Conservation (phyloP, 2,797 vertebrate species). For the Pseudopleuronectes americanus region DNA sequence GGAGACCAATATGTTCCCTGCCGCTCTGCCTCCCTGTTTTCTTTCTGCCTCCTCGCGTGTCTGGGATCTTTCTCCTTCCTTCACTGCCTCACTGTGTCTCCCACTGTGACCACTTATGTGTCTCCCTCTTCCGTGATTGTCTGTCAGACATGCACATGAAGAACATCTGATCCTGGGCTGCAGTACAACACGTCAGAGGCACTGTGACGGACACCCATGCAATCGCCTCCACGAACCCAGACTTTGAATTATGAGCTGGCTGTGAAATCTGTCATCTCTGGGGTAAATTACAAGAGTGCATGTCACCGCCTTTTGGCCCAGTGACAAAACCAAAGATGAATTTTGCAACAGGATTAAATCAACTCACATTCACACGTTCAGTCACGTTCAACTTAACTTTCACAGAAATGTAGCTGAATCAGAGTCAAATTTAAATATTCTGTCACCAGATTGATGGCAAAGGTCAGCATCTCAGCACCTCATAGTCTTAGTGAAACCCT, state of each 20-base stretch:
- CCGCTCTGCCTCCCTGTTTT: constrained; percentile 44
- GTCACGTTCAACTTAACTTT: constrained; percentile 1
- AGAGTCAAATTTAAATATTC: background rate
- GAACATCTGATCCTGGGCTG: constrained; percentile 38
- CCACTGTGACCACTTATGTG: constrained; percentile 70
- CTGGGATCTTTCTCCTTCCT: constrained; percentile 25
- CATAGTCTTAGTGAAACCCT: too few relatives aligned
- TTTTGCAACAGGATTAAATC: constrained; percentile 23
- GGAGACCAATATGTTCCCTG: constrained; percentile 73
- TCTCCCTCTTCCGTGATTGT: constrained; percentile 54
- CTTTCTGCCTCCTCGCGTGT: constrained; percentile 53
- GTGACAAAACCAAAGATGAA: constrained; percentile 11
- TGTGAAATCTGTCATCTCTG: constrained; percentile 10
- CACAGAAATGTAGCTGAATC: background rate
- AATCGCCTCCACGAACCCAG: constrained; percentile 24
- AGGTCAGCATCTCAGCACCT: too few relatives aligned
- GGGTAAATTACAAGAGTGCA: constrained; percentile 32
- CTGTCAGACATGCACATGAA: constrained; percentile 42
- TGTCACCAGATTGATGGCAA: too few relatives aligned
- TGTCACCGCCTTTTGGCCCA: constrained; percentile 14
- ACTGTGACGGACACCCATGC: constrained; percentile 6
- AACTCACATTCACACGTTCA: background rate
- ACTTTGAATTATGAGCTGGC: constrained; percentile 34
- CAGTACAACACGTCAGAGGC: constrained; percentile 20
- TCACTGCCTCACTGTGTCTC: constrained; percentile 50